phyloP scores from a whole-genome alignment of 2,888 invertebrate species.

The Drosophila nr. fundita region DNA sequence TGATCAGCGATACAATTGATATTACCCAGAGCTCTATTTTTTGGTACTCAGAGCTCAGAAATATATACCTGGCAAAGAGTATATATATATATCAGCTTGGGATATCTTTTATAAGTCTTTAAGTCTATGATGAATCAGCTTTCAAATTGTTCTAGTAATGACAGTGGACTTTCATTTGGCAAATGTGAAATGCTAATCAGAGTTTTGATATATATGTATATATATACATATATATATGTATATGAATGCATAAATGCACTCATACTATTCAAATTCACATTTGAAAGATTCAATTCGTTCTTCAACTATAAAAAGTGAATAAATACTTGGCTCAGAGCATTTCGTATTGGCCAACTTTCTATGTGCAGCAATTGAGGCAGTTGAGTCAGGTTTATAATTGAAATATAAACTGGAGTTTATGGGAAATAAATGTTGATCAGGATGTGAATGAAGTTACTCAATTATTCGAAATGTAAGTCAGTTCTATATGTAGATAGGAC shows the following conservation, averaged over 20 bases:
- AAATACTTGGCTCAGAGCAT: neutral
- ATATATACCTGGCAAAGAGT: neutral
- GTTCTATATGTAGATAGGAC: neutral
- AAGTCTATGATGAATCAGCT: neutral
- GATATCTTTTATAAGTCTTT: neutral
- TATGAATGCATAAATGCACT: neutral
- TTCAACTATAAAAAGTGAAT: neutral
- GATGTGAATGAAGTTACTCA: neutral
- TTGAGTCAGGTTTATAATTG: neutral
- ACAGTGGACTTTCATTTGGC: neutral
- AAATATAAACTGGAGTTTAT: too few species aligned
- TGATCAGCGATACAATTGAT: neutral
- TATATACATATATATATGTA: neutral
- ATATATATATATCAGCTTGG: neutral
- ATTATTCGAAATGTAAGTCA: neutral
- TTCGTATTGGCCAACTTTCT: neutral
- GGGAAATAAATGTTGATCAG: neutral
- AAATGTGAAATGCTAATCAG: neutral
- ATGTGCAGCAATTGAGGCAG: neutral
- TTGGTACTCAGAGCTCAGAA: too few species aligned
- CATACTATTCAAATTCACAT: neutral
- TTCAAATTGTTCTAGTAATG: neutral
- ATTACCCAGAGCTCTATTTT: neutral
- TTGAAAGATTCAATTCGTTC: neutral
- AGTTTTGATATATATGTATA: neutral